phyloP scores from a whole-genome alignment of 2,113 vertebrate genomes.

The Calonectris borealis region DNA sequence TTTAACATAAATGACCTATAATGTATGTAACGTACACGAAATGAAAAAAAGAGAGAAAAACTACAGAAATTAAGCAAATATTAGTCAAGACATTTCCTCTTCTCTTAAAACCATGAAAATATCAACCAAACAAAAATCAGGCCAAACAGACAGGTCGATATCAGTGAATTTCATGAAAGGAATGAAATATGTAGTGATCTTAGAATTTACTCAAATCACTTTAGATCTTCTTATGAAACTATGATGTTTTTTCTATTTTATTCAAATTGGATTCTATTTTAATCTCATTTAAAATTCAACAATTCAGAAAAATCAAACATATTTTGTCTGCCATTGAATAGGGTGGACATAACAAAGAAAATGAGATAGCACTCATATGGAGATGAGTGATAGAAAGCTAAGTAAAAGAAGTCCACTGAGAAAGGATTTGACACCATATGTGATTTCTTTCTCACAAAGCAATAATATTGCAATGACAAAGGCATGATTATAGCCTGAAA shows the following conservation, averaged over 20 bases:
- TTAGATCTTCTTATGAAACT: not conserved
- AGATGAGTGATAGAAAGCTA: not conserved
- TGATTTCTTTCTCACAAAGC: not conserved
- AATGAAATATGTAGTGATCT: not conserved
- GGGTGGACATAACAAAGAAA: not conserved
- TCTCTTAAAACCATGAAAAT: not conserved
- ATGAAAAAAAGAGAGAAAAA: not conserved
- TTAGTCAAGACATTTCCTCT: not conserved
- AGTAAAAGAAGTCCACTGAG: not conserved
- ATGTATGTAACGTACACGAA: not conserved
- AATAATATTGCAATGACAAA: not conserved
- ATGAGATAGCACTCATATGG: not conserved
- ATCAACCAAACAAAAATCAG: not conserved
- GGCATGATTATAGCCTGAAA: not conserved
- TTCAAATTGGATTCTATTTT: not conserved
- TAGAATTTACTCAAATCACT: not conserved
- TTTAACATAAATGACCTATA: not conserved
- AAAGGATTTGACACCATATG: not conserved
- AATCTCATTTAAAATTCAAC: not conserved
- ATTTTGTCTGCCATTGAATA: conserved; percentile 39
- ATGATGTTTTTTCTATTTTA: not conserved
- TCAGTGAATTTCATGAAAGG: not conserved
- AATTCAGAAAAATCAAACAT: conserved; percentile 27
- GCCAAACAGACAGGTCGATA: not conserved
- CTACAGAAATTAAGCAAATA: not conserved